Evolutionary conservation across 2,113 vertebrate genomes (phyloP).

Genomic region (Progne subis): DNA sequence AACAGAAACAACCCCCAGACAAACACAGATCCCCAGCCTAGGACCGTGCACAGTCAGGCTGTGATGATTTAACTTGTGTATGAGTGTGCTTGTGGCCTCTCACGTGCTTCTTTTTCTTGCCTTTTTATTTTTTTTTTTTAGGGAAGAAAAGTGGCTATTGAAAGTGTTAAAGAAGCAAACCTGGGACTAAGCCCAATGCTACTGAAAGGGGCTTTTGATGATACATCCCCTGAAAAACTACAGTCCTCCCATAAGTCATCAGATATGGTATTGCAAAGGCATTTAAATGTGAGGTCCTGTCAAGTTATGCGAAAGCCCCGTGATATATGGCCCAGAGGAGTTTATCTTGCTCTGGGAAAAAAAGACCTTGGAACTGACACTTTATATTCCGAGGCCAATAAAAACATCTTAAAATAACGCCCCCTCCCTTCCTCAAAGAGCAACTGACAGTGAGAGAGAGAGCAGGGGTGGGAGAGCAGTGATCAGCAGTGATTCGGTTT

Average conservation of each 20-base stretch:
- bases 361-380: constrained; percentile 88
- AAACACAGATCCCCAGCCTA: not conserved
- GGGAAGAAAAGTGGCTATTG: constrained; percentile 57
- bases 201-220: constrained; percentile 78
- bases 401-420: constrained; percentile 95
- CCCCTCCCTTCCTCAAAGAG: constrained; percentile 76
- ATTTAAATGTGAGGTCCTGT: constrained; percentile 81
- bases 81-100: not conserved
- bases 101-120: not conserved
- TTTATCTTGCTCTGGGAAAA: constrained; percentile 96
- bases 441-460: constrained; percentile 74
- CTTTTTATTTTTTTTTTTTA: not conserved
- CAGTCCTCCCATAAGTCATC: constrained; percentile 72
- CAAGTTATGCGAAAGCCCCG: constrained; percentile 82
- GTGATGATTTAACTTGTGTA: not conserved
- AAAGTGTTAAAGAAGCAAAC: constrained; percentile 66
- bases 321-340: constrained; percentile 85
- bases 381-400: constrained; percentile 85
- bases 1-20: not conserved
- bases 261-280: constrained; percentile 71
- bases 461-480: constrained; percentile 67
- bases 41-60: not conserved
- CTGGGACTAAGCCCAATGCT: constrained; percentile 68
- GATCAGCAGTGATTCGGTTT: constrained; percentile 80
- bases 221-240: constrained; percentile 66